Evolutionary conservation across 2,888 invertebrate genomes (phyloP), one percentile per base, ranked within the genome.

Genomic region (Mesorhabditis spiculigera): DNA sequence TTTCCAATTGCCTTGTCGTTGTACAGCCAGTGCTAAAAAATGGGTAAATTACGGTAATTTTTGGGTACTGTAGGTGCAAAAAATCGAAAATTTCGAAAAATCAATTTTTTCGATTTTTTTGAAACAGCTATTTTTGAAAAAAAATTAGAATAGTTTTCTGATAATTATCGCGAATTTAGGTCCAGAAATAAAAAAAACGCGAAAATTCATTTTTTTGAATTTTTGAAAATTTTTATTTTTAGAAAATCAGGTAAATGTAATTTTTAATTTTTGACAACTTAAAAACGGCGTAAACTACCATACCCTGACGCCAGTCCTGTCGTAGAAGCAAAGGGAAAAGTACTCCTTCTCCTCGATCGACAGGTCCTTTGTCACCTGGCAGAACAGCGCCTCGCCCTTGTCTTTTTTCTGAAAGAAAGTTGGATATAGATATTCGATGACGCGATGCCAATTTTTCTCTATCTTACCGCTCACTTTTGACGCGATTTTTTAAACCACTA

Each of bases 281-380:
- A 50, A 50, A 50, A 50, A 50, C 58, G 43, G 43, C 50, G 28
- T 41, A 13, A 69, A 62, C 28, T 28, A 63, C n/a, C 58, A 50
- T 13, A 77, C 75, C 66, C 83, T 69, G 10, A 68, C 68, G 28
- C 75, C 73, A 16, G 77, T 70, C 28, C 76, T 72, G 68, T 82
- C 81, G 73, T 79, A 79, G 76, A 81, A 84, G 61, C 80, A 78
- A 43, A 84, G 75, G n/a, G 82, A 81, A 68, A 84, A 84, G 71
- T 84, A 84, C 63, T 84, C 83, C 63, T 78, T 78, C 63, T 84
- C 84, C 45, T 79, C 79, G 65, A 84, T 78, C 8, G 76, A 76
- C 63, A 83, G 69, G 16, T 75, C 74, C 13, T 71, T 68, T 43
- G 78, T 74, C 64, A 83, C 81, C 66, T 76, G 69, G 42, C 72